Percentiles rank a stretch among this genome's conserved stretches.
phyloP scores from a whole-genome alignment of 92 coral and sea anemone genomes.

The Epizoanthus illoricatus region DNA sequence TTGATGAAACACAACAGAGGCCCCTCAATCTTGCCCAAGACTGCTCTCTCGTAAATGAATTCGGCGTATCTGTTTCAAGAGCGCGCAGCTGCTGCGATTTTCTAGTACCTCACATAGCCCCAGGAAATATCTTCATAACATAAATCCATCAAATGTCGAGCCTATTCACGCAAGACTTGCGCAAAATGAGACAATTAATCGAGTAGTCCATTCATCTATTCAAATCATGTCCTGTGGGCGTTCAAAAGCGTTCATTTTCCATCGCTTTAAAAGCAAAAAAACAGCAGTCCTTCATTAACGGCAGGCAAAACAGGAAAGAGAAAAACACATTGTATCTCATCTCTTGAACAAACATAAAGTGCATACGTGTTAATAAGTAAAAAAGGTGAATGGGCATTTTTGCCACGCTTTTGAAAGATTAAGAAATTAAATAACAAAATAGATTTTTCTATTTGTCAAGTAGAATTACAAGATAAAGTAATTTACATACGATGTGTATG shows the following conservation, averaged over 20 bases:
- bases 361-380: background rate
- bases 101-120: constrained; percentile 20
- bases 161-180: constrained; percentile 18
- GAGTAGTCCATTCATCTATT: background rate
- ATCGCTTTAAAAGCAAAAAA: constrained; percentile 34
- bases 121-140: constrained; percentile 16
- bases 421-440: no score
- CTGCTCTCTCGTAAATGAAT: background rate
- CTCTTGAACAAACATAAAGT: background rate
- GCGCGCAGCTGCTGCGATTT: constrained; percentile 5
- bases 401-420: no score
- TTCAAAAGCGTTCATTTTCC: background rate
- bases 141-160: constrained; percentile 15
- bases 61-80: background rate
- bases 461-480: no score
- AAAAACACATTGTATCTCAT: constrained; percentile 11
- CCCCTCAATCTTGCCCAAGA: background rate
- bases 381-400: background rate
- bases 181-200: background rate
- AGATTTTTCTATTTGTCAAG: no score
- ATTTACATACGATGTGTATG: no score
- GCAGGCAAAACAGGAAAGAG: constrained; percentile 21
- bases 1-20: background rate
- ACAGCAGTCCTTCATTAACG: background rate
- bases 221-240: constrained; percentile 7